phyloP scores from a whole-genome alignment of 1,140 invertebrate genomes.

The Megathymus violae region DNA sequence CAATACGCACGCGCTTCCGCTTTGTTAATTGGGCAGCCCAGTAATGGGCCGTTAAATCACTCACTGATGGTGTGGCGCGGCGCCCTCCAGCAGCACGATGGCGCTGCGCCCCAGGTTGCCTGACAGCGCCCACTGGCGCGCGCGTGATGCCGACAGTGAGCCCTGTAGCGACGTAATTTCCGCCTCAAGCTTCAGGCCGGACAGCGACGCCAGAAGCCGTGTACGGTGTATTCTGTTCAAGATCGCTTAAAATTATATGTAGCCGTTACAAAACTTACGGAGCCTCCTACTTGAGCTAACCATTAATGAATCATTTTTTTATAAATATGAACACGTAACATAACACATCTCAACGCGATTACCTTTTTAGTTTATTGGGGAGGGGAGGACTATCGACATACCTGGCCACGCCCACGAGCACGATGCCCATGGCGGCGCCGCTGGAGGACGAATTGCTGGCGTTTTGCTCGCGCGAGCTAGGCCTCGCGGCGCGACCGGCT shows the following conservation, averaged over 20 bases:
- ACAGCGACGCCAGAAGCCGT: slow-evolving; percentile 93
- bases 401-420: slow-evolving; percentile 90
- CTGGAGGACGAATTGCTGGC: slow-evolving; percentile 67
- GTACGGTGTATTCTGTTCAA: slow-evolving; percentile 95
- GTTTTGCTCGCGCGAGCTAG: slow-evolving; percentile 68
- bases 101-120: slow-evolving; percentile 96
- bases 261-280: no score
- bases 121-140: slow-evolving; percentile 94
- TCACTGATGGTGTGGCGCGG: slow-evolving; percentile 94
- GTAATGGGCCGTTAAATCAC: no score
- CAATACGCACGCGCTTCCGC: no score
- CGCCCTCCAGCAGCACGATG: slow-evolving; percentile 96
- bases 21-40: no score
- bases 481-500: slow-evolving; percentile 55
- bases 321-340: no score
- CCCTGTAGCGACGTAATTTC: slow-evolving; percentile 94
- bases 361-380: no score
- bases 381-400: no score
- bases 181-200: slow-evolving; percentile 95
- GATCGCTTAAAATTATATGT: no score
- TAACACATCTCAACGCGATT: no score
- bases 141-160: slow-evolving; percentile 91
- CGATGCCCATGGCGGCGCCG: slow-evolving; percentile 71
- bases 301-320: no score
- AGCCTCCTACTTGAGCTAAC: no score